Percentiles rank a stretch among this genome's conserved stretches.
These are phyloP conservation scores for Phrynosoma blainvillii DNA, from an alignment of 2,113 vertebrate species.

Conservation along the genomic window DNA sequence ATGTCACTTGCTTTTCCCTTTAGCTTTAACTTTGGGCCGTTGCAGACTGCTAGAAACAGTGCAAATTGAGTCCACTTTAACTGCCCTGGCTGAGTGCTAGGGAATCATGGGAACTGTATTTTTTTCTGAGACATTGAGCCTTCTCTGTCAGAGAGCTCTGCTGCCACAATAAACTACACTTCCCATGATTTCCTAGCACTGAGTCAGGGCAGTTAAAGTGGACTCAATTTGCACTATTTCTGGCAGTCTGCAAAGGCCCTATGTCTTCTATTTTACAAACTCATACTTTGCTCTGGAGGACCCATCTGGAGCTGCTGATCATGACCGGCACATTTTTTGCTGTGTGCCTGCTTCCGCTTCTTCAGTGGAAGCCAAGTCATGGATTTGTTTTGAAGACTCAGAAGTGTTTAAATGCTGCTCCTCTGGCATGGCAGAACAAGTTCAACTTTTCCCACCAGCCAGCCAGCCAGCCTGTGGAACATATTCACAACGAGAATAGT, in stretches of 20 bases:
- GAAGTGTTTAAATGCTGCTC: slow-evolving; percentile 6
- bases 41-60: no score
- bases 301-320: slow-evolving; percentile 8
- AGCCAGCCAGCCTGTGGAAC: background rate
- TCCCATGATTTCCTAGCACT: no score
- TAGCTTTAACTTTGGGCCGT: background rate
- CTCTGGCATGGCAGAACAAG: slow-evolving; percentile 4
- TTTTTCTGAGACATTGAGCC: no score
- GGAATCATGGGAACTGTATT: no score
- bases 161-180: no score
- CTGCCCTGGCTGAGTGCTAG: no score
- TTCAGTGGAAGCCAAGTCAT: slow-evolving; percentile 16
- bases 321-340: slow-evolving; percentile 13
- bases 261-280: slow-evolving; percentile 1
- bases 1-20: background rate
- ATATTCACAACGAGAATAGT: slow-evolving; percentile 3
- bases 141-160: no score
- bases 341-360: background rate
- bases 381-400: slow-evolving; percentile 11
- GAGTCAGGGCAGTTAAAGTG: no score
- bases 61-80: no score
- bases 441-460: background rate
- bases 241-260: no score
- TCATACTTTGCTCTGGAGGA: slow-evolving; percentile 3
- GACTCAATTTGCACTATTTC: no score